A percentile compares a stretch with the other conserved stretches of the same genome.
phyloP scores from a whole-genome alignment of 2,888 invertebrate genomes.

The Parnassius smintheus region DNA sequence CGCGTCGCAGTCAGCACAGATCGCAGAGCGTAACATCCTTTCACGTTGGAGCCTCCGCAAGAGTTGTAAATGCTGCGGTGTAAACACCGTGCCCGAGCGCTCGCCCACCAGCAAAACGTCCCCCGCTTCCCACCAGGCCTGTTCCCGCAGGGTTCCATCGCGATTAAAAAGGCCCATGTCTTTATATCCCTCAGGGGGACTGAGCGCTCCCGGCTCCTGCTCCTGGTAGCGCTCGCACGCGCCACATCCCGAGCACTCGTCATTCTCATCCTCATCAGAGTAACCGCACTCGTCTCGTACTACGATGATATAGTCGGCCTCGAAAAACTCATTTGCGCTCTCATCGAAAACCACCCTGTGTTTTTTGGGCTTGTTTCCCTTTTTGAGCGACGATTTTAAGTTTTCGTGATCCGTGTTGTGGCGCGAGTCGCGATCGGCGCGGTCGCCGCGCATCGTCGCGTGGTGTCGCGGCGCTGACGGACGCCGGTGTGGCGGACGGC shows the following conservation, averaged over 20 bases:
- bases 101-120: slow-evolving; percentile 81
- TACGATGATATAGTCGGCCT: slow-evolving; percentile 94
- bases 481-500: slow-evolving; percentile 73
- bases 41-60: slow-evolving; percentile 84
- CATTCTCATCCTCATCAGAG: slow-evolving; percentile 90
- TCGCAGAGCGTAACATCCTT: slow-evolving; percentile 79
- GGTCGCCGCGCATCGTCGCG: slow-evolving; percentile 78
- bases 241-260: slow-evolving; percentile 83
- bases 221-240: slow-evolving; percentile 83
- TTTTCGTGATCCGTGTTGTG: slow-evolving; percentile 84
- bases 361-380: slow-evolving; percentile 85
- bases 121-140: slow-evolving; percentile 80
- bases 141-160: slow-evolving; percentile 78
- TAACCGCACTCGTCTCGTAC: slow-evolving; percentile 92
- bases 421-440: slow-evolving; percentile 73
- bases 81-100: slow-evolving; percentile 81
- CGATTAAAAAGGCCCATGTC: slow-evolving; percentile 87
- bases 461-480: slow-evolving; percentile 57
- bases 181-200: slow-evolving; percentile 95
- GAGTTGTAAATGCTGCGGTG: slow-evolving; percentile 84
- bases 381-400: slow-evolving; percentile 88
- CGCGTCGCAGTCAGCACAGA: slow-evolving; percentile 75
- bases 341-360: slow-evolving; percentile 94
- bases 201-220: slow-evolving; percentile 91
- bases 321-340: slow-evolving; percentile 94